Percentiles rank a stretch among this genome's conserved stretches.
Evolutionary conservation across 2,888 invertebrate genomes (phyloP).

Genomic region (Neelides folsomi): DNA sequence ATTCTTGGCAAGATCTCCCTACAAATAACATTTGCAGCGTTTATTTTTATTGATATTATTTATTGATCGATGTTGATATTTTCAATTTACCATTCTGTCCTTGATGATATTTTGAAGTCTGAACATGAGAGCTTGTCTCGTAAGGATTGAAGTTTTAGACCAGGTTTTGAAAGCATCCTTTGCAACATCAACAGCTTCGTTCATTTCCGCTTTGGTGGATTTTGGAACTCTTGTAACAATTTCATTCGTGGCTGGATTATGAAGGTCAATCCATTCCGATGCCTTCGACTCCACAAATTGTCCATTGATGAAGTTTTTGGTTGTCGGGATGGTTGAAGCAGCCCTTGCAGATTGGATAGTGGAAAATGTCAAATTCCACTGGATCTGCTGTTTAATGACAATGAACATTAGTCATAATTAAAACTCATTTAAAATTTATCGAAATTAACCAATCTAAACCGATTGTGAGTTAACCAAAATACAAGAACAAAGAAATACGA

Average conservation of each 20-base stretch:
- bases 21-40: no score
- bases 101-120: constrained; percentile 71
- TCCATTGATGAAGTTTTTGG: constrained; percentile 91
- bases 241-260: constrained; percentile 88
- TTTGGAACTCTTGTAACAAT: constrained; percentile 69
- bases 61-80: no score
- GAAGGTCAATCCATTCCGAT: constrained; percentile 84
- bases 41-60: no score
- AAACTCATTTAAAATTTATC: no score
- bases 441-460: no score
- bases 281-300: constrained; percentile 84
- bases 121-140: constrained; percentile 86
- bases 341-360: background rate
- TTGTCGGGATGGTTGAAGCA: constrained; percentile 50
- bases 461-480: no score
- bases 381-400: no score
- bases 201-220: constrained; percentile 75
- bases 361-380: no score
- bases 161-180: constrained; percentile 68
- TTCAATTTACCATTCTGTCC: constrained; percentile 64
- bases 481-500: no score
- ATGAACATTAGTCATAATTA: no score
- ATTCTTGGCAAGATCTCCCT: constrained; percentile 72
- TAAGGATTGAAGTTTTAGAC: constrained; percentile 80
- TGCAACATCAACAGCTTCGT: constrained; percentile 70